Evolutionary conservation across 2,797 vertebrate genomes (phyloP), one percentile per base, ranked within the genome.

Genomic region (Myotis myotis): DNA sequence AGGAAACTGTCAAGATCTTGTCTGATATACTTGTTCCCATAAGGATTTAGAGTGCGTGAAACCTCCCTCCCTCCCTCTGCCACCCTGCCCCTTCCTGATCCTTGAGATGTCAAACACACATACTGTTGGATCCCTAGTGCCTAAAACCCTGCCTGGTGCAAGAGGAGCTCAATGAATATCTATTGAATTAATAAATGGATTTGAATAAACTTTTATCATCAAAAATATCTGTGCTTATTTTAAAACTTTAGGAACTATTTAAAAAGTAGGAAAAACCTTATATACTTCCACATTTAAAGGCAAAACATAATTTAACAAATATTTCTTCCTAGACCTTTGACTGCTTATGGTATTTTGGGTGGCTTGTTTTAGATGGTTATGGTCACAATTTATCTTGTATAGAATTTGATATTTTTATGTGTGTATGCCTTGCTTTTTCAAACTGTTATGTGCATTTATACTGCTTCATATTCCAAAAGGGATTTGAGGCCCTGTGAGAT

Each of bases 261-360:
- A 92, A 87, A 68, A 76, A 25, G 5, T 64, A 86, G 30, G 41
- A 25, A 33, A 90, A 92, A 44, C 13, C 4, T 78, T 51, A 71
- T 44, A 12, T 85, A 96, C 83, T 94, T 94, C 33, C 76, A 86
- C 22, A 70, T 41, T 95, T 82, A 86, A 66, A 93, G 23, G n/a
- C 55, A 86, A 89, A 82, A 62, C 17, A 64, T 87, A 85, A 91
- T 66, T 89, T 68, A 36, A 86, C 33, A 72, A 33, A 16, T 64
- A 71, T 36, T 62, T 95, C 17, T 92, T 60, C 70, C 55, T 13
- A 60, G 16, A 49, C 30, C 38, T 93, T 94, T 93, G 79, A 44
- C 33, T 51, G 38, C 71, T 88, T 76, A 28, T 72, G 38, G 4
- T 30, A n/a, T 70, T 92, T 92, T 78, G 75, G 53, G 49, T 90